Evolutionary conservation across 1,140 invertebrate genomes (phyloP).

Genomic region (Megalopta genalis): DNA sequence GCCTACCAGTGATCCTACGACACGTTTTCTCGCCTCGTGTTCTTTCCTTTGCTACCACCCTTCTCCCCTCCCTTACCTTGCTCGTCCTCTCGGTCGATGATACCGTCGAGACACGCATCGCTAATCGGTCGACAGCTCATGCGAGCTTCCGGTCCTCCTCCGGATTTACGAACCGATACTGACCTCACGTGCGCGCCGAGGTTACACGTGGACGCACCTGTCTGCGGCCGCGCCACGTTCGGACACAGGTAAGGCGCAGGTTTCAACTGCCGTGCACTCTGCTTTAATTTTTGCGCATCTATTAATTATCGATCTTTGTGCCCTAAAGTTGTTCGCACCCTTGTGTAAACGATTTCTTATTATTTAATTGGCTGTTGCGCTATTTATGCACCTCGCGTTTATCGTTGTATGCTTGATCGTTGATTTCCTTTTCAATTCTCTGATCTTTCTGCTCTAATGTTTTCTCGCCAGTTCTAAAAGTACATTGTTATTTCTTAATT

Average conservation of each 20-base stretch:
- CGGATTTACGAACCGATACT: slow-evolving; percentile 15
- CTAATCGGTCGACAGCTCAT: slow-evolving; percentile 31
- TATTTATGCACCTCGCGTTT: too few species aligned
- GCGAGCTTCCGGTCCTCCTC: slow-evolving; percentile 59
- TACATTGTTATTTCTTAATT: too few species aligned
- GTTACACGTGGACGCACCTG: slow-evolving; percentile 41
- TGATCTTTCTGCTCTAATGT: too few species aligned
- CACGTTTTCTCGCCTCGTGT: background rate
- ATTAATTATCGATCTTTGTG: too few species aligned
- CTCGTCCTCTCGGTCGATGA: slow-evolving; percentile 34
- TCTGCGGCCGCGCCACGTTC: background rate
- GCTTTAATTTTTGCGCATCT: too few species aligned
- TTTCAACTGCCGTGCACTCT: too few species aligned
- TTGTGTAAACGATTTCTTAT: too few species aligned
- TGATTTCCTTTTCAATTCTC: too few species aligned
- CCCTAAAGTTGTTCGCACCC: too few species aligned
- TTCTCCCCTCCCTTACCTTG: background rate
- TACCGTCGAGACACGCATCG: slow-evolving; percentile 65
- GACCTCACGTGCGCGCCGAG: slow-evolving; percentile 30
- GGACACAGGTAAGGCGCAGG: background rate
- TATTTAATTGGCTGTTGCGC: too few species aligned
- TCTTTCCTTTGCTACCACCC: background rate
- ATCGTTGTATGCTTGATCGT: too few species aligned
- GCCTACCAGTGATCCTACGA: slow-evolving; percentile 65
- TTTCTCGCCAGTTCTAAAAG: too few species aligned